Base-by-base conservation (phyloP, 1,140 invertebrate species). In the Halictus rubicundus region DNA sequence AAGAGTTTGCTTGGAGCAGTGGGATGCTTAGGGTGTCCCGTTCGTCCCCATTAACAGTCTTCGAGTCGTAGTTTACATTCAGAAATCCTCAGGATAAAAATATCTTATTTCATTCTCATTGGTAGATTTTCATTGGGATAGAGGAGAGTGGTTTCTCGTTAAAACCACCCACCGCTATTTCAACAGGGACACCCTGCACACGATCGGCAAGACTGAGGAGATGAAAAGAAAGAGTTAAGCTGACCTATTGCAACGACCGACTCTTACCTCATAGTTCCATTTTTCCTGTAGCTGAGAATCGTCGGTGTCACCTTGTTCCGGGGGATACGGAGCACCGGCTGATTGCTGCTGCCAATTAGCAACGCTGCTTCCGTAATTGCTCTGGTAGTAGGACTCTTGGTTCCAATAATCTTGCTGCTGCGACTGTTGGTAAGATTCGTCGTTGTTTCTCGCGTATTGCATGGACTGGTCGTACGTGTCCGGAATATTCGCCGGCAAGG, bases 181-280 rank as follows among this genome's bases (percentile, higher is more conserved):
- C 14, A 46, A 46, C 14, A 46, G 42, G 9, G 42, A 46, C 42
- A 46, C 42, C 42, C 42, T 12, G 42, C 14, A 32, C 5, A 32
- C 42, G 12, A 46, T 12, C 42, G 0, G 14, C 10, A 14, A 46
- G 42, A 46, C 42, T 46, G 42, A 46, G 42, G 14, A 46, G 42
- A 12, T 46, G 42, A 6, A 61, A 77, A 25, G 5, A 14, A 12
- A 23, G 23, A 49, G 32, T 37, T 4, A 37, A 46, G 32, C 16
- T 0, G 10, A 14, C 0, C 21, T 9, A 6, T 19, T 3, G 72
- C 46, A 65, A 71, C 37, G 19, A 78, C 49, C 25, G 49, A 68
- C 77, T 52, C 84, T 84, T 88, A 93, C 92, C 92, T 93, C 90
- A 88, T 92, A 92, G 83, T 88, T 90, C 92, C 92, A 93, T 32